phyloP scores from a whole-genome alignment of 2,797 vertebrate species.

The Mormyrops attenuatus region DNA sequence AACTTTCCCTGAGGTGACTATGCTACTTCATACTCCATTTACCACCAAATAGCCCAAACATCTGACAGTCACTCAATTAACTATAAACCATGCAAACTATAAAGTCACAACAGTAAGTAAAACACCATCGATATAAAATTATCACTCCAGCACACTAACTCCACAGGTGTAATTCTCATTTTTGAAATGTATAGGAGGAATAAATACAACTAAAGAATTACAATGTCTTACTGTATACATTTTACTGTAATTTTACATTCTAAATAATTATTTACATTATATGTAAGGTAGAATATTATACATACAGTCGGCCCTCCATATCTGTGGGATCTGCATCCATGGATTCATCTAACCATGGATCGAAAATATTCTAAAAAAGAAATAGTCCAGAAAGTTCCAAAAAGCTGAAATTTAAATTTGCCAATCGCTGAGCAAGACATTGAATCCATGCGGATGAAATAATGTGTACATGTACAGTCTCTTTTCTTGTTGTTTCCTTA shows the following conservation, averaged over 20 bases:
- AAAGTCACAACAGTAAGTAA: neutral
- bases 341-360: neutral
- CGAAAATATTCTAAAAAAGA: neutral
- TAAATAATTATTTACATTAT: neutral
- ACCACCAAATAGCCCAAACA: neutral
- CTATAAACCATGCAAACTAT: neutral
- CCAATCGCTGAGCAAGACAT: neutral
- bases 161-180: neutral
- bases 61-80: neutral
- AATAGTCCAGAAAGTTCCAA: neutral
- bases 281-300: neutral
- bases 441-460: neutral
- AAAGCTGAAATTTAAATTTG: neutral
- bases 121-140: neutral
- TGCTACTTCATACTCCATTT: neutral
- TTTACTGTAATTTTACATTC: neutral
- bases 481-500: neutral
- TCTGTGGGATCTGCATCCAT: neutral
- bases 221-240: neutral
- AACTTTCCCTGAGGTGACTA: neutral
- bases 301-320: neutral
- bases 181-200: neutral
- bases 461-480: neutral
- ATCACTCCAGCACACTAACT: neutral
- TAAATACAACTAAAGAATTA: neutral